These are phyloP conservation scores for Murina feae DNA, from an alignment of 2,113 vertebrate genomes.

Conservation along the genomic window DNA sequence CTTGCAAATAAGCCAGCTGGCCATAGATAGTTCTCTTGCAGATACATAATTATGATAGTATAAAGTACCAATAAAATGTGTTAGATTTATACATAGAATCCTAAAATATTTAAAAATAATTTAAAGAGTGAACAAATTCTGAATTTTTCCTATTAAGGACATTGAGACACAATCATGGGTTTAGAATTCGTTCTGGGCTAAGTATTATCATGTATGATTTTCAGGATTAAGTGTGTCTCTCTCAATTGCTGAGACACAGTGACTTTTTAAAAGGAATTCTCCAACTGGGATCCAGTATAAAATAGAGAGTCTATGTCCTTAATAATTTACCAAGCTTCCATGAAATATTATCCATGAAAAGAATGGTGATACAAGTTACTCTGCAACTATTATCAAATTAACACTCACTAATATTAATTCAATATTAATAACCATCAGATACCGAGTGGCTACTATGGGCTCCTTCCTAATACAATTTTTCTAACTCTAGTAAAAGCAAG, in stretches of 20 bases:
- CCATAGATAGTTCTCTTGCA: not conserved
- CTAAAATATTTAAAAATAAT: not conserved
- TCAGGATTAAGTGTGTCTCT: not conserved
- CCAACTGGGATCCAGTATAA: not conserved
- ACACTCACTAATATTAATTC: constrained; percentile 33
- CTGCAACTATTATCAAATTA: constrained; percentile 28
- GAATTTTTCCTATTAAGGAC: not conserved
- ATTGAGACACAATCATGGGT: not conserved
- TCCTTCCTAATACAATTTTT: constrained; percentile 43
- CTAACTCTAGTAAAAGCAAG: not conserved
- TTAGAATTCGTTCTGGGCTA: constrained; percentile 13
- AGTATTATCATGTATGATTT: not conserved
- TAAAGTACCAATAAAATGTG: not conserved
- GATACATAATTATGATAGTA: not conserved
- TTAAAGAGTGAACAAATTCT: not conserved
- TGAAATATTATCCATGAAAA: constrained; percentile 14
- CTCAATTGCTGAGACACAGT: not conserved
- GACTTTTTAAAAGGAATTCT: not conserved
- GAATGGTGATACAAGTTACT: constrained; percentile 29
- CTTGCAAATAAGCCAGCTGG: not conserved
- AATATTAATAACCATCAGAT: constrained; percentile 1
- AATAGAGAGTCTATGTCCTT: not conserved
- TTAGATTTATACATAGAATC: not conserved
- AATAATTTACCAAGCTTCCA: not conserved
- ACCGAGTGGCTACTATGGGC: not conserved